Evolutionary conservation across 2,888 invertebrate species (phyloP).

Genomic region (Diabrotica balteata): DNA sequence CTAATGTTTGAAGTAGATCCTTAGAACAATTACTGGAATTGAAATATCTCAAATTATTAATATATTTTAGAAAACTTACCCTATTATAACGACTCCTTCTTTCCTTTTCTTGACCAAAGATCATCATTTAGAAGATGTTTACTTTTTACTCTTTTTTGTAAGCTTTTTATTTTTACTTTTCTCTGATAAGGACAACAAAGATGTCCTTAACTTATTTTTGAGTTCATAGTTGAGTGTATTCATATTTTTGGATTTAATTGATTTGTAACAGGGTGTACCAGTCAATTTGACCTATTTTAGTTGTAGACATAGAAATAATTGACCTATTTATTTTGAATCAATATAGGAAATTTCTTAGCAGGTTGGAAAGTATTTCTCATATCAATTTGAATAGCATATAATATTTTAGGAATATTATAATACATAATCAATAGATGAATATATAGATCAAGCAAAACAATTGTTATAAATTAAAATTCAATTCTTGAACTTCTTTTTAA

Average conservation of each 20-base stretch:
- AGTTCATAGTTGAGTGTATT: not conserved
- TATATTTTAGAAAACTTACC: slow-evolving; percentile 56
- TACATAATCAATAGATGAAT: too few species aligned
- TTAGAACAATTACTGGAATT: too few species aligned
- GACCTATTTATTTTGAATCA: slow-evolving; percentile 9
- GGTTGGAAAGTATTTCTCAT: too few species aligned
- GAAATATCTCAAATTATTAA: too few species aligned
- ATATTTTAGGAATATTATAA: too few species aligned
- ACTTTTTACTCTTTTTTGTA: not conserved
- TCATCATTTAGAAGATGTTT: slow-evolving; percentile 44
- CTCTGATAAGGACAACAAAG: not conserved
- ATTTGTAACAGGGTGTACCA: slow-evolving; percentile 47
- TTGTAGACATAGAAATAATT: not conserved
- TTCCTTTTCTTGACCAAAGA: slow-evolving; percentile 66
- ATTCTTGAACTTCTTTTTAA: too few species aligned
- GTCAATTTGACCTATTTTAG: slow-evolving; percentile 41
- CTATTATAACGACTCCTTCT: slow-evolving; percentile 68
- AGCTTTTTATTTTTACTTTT: not conserved
- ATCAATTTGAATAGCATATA: too few species aligned
- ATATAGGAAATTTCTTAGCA: not conserved
- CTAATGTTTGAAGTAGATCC: too few species aligned
- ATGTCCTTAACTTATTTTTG: not conserved
- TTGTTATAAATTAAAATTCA: too few species aligned
- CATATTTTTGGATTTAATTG: slow-evolving; percentile 3
- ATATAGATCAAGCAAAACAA: too few species aligned